Conservation (phyloP, 2,797 vertebrate species). For the Protonibea diacanthus region DNA sequence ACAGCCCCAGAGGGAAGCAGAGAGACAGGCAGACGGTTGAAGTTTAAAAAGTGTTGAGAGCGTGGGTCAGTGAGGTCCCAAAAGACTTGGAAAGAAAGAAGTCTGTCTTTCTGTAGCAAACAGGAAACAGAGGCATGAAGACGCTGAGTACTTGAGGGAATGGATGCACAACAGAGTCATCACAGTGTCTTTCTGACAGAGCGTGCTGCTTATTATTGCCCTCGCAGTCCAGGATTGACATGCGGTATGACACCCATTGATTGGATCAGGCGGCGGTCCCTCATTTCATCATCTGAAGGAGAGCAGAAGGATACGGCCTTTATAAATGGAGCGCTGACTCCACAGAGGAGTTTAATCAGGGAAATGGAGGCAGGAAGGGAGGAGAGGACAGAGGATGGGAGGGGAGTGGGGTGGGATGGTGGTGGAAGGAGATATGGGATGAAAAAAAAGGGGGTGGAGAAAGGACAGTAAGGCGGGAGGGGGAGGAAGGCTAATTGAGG, state of each 20-base stretch:
- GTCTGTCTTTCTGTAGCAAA: neutral
- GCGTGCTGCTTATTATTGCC: neutral
- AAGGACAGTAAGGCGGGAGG: conserved; percentile 27
- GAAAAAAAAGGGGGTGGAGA: neutral
- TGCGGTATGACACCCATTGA: conserved; percentile 24
- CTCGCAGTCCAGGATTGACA: conserved; percentile 15
- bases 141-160: neutral
- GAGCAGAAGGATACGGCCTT: conserved; percentile 31
- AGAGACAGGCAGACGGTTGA: neutral
- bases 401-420: neutral
- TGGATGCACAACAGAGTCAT: neutral
- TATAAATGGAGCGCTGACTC: conserved; percentile 54
- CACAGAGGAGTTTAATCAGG: conserved; percentile 72
- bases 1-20: neutral
- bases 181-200: neutral
- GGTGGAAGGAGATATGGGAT: conserved; percentile 41
- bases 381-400: conserved; percentile 25
- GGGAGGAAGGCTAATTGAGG: conserved; percentile 55
- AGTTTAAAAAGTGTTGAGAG: neutral
- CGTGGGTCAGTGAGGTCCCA: neutral
- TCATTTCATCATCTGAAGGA: conserved; percentile 32
- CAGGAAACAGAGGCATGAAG: neutral
- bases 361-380: conserved; percentile 71
- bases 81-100: neutral
- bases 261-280: conserved; percentile 12